A percentile compares a stretch with the other conserved stretches of the same genome.
phyloP scores from a whole-genome alignment of 2,888 invertebrate species.

The Rotaria sp. region DNA sequence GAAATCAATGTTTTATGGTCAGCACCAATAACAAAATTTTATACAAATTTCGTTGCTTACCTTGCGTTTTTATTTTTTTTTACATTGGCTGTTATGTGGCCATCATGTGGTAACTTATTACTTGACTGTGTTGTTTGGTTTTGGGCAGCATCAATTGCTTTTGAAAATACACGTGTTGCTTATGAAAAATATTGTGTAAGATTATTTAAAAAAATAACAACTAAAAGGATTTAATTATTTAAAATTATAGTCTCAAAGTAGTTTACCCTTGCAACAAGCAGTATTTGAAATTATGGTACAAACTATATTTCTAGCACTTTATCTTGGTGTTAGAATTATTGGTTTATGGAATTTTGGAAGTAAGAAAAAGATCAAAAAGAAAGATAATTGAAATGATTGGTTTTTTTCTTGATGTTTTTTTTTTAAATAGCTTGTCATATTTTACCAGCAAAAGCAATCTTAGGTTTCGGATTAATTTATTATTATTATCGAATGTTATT shows the following conservation, averaged over 20 bases:
- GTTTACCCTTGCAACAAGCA: conserved; percentile 44
- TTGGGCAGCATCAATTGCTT: conserved; percentile 39
- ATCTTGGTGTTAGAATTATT: conserved; percentile 46
- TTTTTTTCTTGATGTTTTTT: conserved; percentile 33
- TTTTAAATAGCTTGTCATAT: conserved; percentile 39
- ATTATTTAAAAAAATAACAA: too few species aligned
- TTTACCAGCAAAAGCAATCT: conserved; percentile 47
- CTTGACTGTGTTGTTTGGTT: conserved; percentile 50
- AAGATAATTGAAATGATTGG: background rate
- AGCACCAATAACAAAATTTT: conserved; percentile 56
- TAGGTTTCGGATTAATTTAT: conserved; percentile 56
- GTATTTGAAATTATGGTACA: conserved; percentile 45
- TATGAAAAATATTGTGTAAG: conserved; percentile 40
- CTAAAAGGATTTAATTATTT: background rate
- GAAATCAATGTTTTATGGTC: conserved; percentile 51
- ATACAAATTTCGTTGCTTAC: conserved; percentile 49
- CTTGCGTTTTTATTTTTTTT: conserved; percentile 34
- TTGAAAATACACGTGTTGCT: conserved; percentile 39
- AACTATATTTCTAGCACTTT: conserved; percentile 47
- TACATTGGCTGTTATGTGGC: conserved; percentile 45
- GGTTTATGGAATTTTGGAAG: conserved; percentile 36
- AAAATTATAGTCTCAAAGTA: conserved; percentile 41
- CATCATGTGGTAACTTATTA: conserved; percentile 54
- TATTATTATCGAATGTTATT: conserved; percentile 57
- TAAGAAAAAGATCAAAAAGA: background rate